phyloP scores from a whole-genome alignment of 2,888 invertebrate species.

The Lasius platythorax region DNA sequence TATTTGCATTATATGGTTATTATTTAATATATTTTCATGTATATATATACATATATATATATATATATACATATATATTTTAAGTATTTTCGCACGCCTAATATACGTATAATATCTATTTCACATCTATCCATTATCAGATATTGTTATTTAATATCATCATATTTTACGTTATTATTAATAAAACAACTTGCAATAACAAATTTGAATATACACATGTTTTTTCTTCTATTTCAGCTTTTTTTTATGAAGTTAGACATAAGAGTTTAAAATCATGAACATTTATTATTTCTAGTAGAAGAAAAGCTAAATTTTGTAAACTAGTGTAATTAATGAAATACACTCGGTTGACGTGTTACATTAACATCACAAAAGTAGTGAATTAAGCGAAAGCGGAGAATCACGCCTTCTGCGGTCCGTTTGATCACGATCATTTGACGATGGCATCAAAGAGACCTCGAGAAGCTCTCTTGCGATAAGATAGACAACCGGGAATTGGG shows the following conservation, averaged over 20 bases:
- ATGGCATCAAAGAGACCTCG: conserved; percentile 45
- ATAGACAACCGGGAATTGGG: conserved; percentile 22
- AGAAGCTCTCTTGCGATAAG: conserved; percentile 6
- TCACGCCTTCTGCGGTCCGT: conserved; percentile 29
- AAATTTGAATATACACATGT: neutral
- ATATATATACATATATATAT: too few species aligned
- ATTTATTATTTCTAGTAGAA: too few species aligned
- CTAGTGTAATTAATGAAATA: conserved; percentile 40
- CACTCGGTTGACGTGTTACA: neutral
- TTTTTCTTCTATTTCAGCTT: neutral
- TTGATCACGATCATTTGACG: conserved; percentile 50
- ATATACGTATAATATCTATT: neutral
- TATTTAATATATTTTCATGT: too few species aligned
- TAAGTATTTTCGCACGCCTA: neutral
- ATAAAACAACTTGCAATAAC: neutral
- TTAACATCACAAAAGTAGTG: conserved; percentile 6
- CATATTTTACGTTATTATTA: neutral
- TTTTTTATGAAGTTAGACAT: neutral
- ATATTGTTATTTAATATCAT: neutral
- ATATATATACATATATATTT: neutral
- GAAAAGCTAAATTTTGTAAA: neutral
- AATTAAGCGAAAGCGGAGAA: conserved; percentile 30
- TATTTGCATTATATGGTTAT: too few species aligned
- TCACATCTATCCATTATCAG: neutral
- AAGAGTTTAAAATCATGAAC: neutral